Evolutionary conservation across 2,113 vertebrate species (phyloP).

Genomic region (Hoplias malabaricus): DNA sequence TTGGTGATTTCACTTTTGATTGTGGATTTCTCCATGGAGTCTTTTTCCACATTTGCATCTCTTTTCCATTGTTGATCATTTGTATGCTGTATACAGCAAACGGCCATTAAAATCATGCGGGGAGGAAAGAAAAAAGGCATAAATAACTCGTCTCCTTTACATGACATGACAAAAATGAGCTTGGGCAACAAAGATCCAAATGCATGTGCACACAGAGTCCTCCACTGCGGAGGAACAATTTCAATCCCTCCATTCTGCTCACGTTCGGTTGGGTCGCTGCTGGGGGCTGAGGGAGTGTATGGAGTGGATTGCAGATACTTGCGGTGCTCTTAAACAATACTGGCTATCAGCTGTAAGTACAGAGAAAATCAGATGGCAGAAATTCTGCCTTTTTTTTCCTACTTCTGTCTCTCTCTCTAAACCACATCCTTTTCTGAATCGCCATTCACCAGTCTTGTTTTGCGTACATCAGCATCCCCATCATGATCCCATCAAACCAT

Average conservation of each 20-base stretch:
- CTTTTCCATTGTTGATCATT: not conserved
- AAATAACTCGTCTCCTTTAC: not conserved
- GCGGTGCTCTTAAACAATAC: not conserved
- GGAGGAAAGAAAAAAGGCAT: not conserved
- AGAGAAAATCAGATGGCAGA: not conserved
- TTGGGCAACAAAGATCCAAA: not conserved
- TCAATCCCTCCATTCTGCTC: conserved; percentile 17
- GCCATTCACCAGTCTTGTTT: conserved; percentile 46
- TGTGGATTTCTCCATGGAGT: not conserved
- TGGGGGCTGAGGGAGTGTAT: not conserved
- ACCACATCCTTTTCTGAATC: not conserved
- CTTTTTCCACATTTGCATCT: conserved; percentile 6
- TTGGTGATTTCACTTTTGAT: no score
- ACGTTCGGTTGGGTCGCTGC: conserved; percentile 17
- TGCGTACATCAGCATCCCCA: conserved; percentile 42
- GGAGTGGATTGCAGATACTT: not conserved
- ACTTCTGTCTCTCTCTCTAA: conserved; percentile 14
- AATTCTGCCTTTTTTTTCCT: conserved; percentile 7
- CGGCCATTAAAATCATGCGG: not conserved
- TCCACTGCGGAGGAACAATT: not conserved
- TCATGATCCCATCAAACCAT: conserved; percentile 57
- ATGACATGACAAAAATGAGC: not conserved
- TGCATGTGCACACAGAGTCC: not conserved
- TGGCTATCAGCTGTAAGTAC: not conserved
- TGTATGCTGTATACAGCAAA: not conserved